These are phyloP conservation scores for Andrena bucephala DNA, from an alignment of 2,888 invertebrate genomes.

Conservation along the genomic window DNA sequence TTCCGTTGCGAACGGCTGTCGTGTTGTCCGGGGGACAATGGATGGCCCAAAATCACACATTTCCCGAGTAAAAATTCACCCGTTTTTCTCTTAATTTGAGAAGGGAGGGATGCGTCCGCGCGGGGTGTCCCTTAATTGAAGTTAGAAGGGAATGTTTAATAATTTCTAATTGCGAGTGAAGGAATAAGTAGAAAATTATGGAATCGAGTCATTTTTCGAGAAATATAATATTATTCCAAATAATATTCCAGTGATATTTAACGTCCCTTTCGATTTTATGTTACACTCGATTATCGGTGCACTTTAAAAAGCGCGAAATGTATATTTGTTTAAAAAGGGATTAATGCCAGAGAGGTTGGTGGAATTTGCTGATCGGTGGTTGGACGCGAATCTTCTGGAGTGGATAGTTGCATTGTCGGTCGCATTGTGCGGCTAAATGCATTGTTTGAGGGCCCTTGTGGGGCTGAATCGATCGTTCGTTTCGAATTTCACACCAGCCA, in stretches of 20 bases:
- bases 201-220: too few species aligned
- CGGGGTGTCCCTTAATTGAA: too few species aligned
- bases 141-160: too few species aligned
- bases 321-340: constrained; percentile 35
- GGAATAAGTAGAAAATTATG: too few species aligned
- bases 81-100: too few species aligned
- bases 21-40: not conserved
- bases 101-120: too few species aligned
- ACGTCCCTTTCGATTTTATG: too few species aligned
- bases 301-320: not conserved
- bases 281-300: not conserved
- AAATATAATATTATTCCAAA: too few species aligned
- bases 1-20: constrained; percentile 25
- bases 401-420: constrained; percentile 23
- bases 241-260: not conserved
- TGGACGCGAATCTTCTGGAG: constrained; percentile 32
- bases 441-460: constrained; percentile 45
- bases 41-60: too few species aligned
- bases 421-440: constrained; percentile 50
- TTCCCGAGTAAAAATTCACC: too few species aligned
- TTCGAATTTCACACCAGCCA: constrained; percentile 30
- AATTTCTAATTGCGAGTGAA: too few species aligned
- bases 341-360: not conserved
- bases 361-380: constrained; percentile 8
- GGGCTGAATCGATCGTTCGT: constrained; percentile 48